Evolutionary conservation across 2,888 invertebrate species (phyloP).

Genomic region (Sisyra terminalis): DNA sequence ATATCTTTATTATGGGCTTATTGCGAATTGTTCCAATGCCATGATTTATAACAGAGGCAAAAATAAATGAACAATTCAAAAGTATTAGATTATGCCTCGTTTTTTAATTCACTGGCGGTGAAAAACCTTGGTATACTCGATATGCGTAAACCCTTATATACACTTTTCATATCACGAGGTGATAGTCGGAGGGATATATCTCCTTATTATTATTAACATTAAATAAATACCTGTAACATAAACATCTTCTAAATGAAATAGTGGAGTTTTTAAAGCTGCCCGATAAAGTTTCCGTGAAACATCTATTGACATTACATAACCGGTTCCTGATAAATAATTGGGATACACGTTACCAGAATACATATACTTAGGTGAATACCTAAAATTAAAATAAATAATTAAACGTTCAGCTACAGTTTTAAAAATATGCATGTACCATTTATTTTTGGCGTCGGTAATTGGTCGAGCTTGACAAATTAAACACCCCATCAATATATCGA

Average conservation of each 20-base stretch:
- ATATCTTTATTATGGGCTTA: no score
- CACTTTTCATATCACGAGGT: no score
- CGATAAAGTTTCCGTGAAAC: constrained; percentile 46
- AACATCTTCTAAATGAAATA: constrained; percentile 65
- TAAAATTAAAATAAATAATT: constrained; percentile 17
- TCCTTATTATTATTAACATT: no score
- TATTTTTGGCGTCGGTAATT: constrained; percentile 51
- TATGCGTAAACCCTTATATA: no score
- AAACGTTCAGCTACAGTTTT: background rate
- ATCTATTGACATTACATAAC: constrained; percentile 56
- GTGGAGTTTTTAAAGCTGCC: constrained; percentile 46
- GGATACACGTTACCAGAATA: constrained; percentile 56
- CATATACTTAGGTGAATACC: constrained; percentile 69
- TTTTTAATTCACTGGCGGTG: no score
- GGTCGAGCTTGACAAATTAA: constrained; percentile 67
- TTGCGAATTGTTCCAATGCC: no score
- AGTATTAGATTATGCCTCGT: no score
- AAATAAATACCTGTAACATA: constrained; percentile 47
- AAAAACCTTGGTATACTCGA: no score
- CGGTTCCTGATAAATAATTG: constrained; percentile 66
- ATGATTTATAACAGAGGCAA: no score
- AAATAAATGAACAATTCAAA: no score
- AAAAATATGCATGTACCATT: constrained; percentile 39
- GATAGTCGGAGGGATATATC: no score
- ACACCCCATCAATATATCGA: constrained; percentile 49